Base-by-base conservation (phyloP, 2,797 vertebrate genomes). In the Poeciliopsis infans region DNA sequence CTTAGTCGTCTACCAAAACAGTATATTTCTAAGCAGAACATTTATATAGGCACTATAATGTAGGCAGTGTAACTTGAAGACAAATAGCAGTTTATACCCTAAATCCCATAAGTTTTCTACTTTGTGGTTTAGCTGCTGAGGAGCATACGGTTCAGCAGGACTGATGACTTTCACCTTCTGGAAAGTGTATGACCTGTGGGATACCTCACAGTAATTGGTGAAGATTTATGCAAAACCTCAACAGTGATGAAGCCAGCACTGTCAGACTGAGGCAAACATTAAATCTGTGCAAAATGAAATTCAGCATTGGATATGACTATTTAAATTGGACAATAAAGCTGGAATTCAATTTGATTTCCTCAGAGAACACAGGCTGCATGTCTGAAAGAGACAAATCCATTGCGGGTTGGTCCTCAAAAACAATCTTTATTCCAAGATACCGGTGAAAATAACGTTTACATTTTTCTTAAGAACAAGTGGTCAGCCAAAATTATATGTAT, bases 401-500 rank as follows among this genome's bases (percentile, higher is more conserved):
- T 51, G 33, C 5, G 69, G 61, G 16, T 39, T 76, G 4, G 74
- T 74, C 13, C 79, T 74, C 4, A 31, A 81, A 84, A 87, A 86
- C 46, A 79, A 57, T 78, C 70, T 78, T n/a, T n/a, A 75, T 79
- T 89, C 81, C 79, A 77, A 80, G 78, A 85, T 49, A 76, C 31
- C 47, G 25, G 45, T 55, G 68, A 78, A 79, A 20, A 39, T 75
- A 11, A 36, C 72, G 33, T 76, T 77, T 20, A 0, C 25, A n/a
- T 77, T 79, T 82, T 53, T 76, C 20, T 79, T 77, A 72, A 86
- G 78, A 71, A 83, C 31, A 39, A 10, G 82, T 20, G 79, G 79
- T 89, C 74, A 83, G 78, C 80, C 82, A 85, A 78, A 87, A 87
- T 83, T 41, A 72, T 76, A 64, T 74, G 31, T 10, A 72, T 81